phyloP scores from a whole-genome alignment of 1,140 invertebrate species.

The Drosophila parabipectinata region DNA sequence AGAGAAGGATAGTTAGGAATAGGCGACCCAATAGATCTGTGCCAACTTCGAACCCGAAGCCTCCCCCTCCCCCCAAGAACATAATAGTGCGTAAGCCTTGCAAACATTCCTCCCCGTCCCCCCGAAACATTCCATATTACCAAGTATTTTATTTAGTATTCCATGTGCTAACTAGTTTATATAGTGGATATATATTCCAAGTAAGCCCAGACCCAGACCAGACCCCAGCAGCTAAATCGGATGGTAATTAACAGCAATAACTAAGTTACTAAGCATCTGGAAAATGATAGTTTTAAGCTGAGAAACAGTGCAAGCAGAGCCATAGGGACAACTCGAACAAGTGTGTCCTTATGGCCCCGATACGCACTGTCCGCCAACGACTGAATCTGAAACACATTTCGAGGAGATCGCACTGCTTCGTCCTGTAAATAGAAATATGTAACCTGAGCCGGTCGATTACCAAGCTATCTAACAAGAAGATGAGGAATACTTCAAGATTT shows the following conservation, averaged over 20 bases:
- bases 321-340: neutral
- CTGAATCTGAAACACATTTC: slow-evolving; percentile 55
- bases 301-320: neutral
- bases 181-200: neutral
- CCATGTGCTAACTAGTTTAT: slow-evolving; percentile 25
- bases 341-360: neutral
- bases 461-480: neutral
- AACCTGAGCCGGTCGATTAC: slow-evolving; percentile 12
- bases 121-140: slow-evolving; percentile 33
- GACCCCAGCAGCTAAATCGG: neutral
- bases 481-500: slow-evolving; percentile 11
- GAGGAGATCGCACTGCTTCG: slow-evolving; percentile 16
- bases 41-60: slow-evolving; percentile 19
- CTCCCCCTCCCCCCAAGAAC: neutral
- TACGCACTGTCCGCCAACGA: slow-evolving; percentile 37
- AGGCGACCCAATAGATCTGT: slow-evolving; percentile 24
- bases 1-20: neutral
- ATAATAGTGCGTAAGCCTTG: neutral
- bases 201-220: neutral
- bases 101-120: slow-evolving; percentile 27
- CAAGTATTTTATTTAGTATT: slow-evolving; percentile 44
- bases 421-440: slow-evolving; percentile 25
- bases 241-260: slow-evolving; percentile 22
- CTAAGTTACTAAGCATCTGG: slow-evolving; percentile 14
- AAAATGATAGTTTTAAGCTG: slow-evolving; percentile 15